Evolutionary conservation across 2,888 invertebrate genomes (phyloP).

Genomic region (Eupithecia vulgata): DNA sequence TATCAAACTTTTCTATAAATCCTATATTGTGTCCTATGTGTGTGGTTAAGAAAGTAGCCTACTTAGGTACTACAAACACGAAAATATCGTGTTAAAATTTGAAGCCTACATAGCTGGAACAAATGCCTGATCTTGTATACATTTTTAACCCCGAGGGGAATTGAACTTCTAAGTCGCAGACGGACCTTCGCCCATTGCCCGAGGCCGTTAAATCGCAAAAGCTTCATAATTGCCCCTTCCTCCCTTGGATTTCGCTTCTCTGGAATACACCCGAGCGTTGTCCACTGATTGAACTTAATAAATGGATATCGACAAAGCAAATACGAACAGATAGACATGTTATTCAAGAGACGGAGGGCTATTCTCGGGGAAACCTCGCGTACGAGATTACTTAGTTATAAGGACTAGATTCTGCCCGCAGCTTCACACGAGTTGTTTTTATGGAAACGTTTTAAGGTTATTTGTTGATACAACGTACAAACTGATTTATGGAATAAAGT

Average conservation of each 20-base stretch:
- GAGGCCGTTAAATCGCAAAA: neutral
- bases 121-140: neutral
- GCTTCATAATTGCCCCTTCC: neutral
- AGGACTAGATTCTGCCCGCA: too few species aligned
- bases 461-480: too few species aligned
- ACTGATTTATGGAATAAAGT: too few species aligned
- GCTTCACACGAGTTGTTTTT: too few species aligned
- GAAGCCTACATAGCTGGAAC: neutral
- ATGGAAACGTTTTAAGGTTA: too few species aligned
- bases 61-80: too few species aligned
- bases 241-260: constrained; percentile 20
- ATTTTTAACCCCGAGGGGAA: neutral
- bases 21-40: too few species aligned
- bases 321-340: constrained; percentile 48
- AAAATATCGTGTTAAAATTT: too few species aligned
- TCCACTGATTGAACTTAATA: constrained; percentile 77
- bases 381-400: constrained; percentile 11
- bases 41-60: too few species aligned
- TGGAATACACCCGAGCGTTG: constrained; percentile 62
- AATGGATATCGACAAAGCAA: constrained; percentile 68
- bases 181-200: neutral
- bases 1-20: too few species aligned
- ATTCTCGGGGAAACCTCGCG: constrained; percentile 16
- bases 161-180: neutral
- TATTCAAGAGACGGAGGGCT: constrained; percentile 17